Conservation (phyloP, 2,797 vertebrate species). For the Astyanax mexicanus region DNA sequence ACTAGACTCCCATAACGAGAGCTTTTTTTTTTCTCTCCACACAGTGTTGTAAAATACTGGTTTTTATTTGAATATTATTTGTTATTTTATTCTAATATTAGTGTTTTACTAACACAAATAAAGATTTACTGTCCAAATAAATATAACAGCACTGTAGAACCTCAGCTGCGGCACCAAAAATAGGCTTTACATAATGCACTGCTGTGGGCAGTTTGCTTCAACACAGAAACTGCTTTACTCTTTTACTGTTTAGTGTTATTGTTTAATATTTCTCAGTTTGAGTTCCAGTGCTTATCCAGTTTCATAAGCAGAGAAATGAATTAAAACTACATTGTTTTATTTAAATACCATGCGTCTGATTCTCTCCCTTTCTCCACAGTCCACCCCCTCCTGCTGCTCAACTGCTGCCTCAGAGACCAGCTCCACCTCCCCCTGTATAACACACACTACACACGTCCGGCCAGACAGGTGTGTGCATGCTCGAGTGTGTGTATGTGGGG, state of each 20-base stretch:
- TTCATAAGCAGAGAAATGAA: neutral
- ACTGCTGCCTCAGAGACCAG: slow-evolving; percentile 80
- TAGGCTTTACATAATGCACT: too few relatives aligned
- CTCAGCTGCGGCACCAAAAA: too few relatives aligned
- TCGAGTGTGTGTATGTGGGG: slow-evolving; percentile 4
- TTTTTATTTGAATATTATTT: too few relatives aligned
- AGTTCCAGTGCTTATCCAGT: neutral
- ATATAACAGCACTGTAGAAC: too few relatives aligned
- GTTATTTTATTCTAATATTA: too few relatives aligned
- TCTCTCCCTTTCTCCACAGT: slow-evolving; percentile 55
- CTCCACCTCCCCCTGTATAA: slow-evolving; percentile 78
- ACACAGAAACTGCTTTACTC: neutral
- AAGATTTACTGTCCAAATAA: too few relatives aligned
- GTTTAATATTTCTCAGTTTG: neutral
- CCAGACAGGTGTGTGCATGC: slow-evolving; percentile 32
- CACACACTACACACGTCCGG: slow-evolving; percentile 44
- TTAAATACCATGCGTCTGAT: neutral
- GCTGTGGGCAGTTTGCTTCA: too few relatives aligned
- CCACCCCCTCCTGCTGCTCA: slow-evolving; percentile 71
- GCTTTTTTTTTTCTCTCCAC: too few relatives aligned
- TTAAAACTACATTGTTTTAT: neutral
- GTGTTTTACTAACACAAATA: too few relatives aligned
- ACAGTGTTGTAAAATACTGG: too few relatives aligned
- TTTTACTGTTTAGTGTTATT: neutral
- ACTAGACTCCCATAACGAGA: too few relatives aligned